Evolutionary conservation across 2,113 vertebrate genomes (phyloP).

Genomic region (Nibea coibor): DNA sequence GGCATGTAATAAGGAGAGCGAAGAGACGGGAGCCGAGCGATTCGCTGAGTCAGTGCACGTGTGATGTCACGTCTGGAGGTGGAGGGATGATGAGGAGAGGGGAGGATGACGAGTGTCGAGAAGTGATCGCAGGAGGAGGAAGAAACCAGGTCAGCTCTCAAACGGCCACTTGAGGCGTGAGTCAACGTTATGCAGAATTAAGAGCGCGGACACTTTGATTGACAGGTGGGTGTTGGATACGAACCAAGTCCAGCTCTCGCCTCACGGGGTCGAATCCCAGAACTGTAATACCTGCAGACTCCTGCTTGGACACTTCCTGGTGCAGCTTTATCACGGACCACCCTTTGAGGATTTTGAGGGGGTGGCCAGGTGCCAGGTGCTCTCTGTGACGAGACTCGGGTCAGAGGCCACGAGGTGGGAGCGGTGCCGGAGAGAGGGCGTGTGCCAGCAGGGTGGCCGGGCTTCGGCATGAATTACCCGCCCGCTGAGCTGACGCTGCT

Average conservation of each 20-base stretch:
- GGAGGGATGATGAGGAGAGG: background rate
- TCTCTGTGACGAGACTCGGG: conserved; percentile 67
- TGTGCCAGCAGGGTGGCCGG: conserved; percentile 58
- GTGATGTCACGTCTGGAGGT: conserved; percentile 57
- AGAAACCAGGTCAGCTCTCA: background rate
- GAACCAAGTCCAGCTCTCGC: background rate
- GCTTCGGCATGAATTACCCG: conserved; percentile 72
- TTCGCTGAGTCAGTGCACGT: conserved; percentile 70
- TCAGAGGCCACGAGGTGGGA: conserved; percentile 33
- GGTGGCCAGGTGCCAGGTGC: conserved; percentile 84
- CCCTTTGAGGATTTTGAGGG: conserved; percentile 20
- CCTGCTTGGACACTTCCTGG: background rate
- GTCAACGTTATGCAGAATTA: too few relatives aligned
- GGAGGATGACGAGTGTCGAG: background rate
- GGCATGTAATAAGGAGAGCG: conserved; percentile 75
- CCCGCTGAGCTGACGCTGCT: conserved; percentile 55
- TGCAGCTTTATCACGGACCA: conserved; percentile 42
- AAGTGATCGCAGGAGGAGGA: background rate
- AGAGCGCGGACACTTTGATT: too few relatives aligned
- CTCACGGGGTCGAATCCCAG: background rate
- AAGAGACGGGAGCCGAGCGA: conserved; percentile 43
- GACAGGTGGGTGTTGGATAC: too few relatives aligned
- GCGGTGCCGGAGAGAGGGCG: conserved; percentile 35
- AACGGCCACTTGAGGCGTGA: too few relatives aligned
- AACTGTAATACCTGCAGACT: conserved; percentile 29